These are phyloP conservation scores for Cariama cristata DNA, from an alignment of 2,113 vertebrate species.

Conservation along the genomic window DNA sequence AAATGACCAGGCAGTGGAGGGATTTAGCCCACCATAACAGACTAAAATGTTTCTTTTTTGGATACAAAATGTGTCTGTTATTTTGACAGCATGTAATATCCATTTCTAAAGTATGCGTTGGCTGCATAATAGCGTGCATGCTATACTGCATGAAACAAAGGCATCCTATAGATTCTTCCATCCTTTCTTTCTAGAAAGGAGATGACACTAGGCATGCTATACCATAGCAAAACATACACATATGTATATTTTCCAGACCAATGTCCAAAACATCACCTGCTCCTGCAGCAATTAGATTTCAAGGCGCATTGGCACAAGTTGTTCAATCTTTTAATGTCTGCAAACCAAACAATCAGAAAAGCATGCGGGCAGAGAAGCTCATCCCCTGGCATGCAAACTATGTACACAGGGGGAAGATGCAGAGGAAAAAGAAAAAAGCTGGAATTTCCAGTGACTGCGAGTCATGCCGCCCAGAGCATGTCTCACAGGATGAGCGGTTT, in stretches of 20 bases:
- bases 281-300: not conserved
- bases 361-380: not conserved
- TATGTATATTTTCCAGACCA: fast-evolving
- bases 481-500: not conserved
- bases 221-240: fast-evolving
- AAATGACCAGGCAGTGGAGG: not conserved
- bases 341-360: not conserved
- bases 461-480: not conserved
- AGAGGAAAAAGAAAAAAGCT: not conserved
- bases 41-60: not conserved
- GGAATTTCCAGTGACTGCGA: not conserved
- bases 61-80: not conserved
- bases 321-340: not conserved
- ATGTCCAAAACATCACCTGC: not conserved
- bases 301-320: not conserved
- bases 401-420: not conserved
- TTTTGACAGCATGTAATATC: not conserved
- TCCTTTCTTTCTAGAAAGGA: not conserved
- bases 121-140: fast-evolving
- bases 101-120: fast-evolving
- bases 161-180: not conserved
- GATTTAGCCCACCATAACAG: not conserved
- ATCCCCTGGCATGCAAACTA: slow-evolving; percentile 22
- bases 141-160: not conserved
- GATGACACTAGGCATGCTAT: fast-evolving